Conservation (phyloP, 2,113 vertebrate genomes). For the Haemorhous mexicanus region DNA sequence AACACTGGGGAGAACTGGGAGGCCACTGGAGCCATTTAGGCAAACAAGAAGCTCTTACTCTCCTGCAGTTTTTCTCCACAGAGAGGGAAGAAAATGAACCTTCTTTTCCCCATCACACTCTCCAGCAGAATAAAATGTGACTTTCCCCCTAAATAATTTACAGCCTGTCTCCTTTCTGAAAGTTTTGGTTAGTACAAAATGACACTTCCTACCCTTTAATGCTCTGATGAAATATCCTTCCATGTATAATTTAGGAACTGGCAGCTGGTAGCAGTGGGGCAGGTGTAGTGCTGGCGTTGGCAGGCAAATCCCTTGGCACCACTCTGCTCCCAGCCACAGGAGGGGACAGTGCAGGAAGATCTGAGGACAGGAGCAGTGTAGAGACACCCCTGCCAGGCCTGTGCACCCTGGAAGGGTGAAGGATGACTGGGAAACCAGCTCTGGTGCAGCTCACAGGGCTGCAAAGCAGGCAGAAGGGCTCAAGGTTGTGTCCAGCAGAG, state of each 20-base stretch:
- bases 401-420: neutral
- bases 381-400: neutral
- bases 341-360: neutral
- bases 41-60: neutral
- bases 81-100: neutral
- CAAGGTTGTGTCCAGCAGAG: neutral
- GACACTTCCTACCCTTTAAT: constrained; percentile 60
- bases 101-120: constrained; percentile 19
- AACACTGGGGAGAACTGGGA: neutral
- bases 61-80: neutral
- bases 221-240: constrained; percentile 59
- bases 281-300: constrained; percentile 1
- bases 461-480: neutral
- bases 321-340: neutral
- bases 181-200: constrained; percentile 52
- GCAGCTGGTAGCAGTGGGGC: constrained; percentile 54
- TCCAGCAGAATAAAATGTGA: constrained; percentile 69
- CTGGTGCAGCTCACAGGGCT: neutral
- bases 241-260: constrained; percentile 51
- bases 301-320: neutral
- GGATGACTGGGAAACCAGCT: neutral
- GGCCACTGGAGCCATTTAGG: neutral
- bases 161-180: constrained; percentile 49
- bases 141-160: constrained; percentile 69
- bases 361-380: neutral